Conservation (phyloP, 2,888 invertebrate genomes). For the Rhagonycha fulva region DNA sequence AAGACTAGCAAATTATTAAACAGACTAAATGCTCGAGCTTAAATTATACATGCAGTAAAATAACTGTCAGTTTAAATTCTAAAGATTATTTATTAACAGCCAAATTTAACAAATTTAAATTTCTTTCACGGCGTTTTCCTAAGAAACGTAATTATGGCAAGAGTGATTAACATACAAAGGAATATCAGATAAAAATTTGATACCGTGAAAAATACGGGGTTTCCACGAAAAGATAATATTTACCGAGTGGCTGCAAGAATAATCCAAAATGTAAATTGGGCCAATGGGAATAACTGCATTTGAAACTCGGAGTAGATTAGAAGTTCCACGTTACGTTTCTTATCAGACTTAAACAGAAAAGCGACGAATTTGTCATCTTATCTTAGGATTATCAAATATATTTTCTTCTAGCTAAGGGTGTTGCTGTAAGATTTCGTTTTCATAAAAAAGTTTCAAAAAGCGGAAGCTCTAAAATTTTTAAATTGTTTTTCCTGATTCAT, state of each 20-base stretch:
- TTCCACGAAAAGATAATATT: neutral
- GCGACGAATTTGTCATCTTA: neutral
- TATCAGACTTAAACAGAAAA: neutral
- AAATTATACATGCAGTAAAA: neutral
- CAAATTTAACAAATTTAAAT: neutral
- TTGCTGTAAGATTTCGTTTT: neutral
- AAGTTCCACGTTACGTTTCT: neutral
- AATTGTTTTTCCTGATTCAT: neutral
- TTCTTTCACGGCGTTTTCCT: neutral
- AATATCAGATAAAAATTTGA: neutral
- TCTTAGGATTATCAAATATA: neutral
- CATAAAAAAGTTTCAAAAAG: neutral
- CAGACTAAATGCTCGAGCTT: neutral
- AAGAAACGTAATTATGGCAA: neutral
- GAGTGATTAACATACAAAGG: neutral
- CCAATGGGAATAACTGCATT: neutral
- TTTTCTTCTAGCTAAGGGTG: neutral
- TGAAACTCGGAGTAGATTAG: neutral
- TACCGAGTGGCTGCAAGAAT: neutral
- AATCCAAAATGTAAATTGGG: neutral
- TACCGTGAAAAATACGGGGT: neutral
- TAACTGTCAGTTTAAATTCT: neutral
- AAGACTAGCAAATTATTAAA: neutral
- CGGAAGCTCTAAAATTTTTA: neutral
- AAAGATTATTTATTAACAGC: neutral